Base-by-base conservation (phyloP, 2,113 vertebrate species). In the pig (Sus scrofa) region DNA sequence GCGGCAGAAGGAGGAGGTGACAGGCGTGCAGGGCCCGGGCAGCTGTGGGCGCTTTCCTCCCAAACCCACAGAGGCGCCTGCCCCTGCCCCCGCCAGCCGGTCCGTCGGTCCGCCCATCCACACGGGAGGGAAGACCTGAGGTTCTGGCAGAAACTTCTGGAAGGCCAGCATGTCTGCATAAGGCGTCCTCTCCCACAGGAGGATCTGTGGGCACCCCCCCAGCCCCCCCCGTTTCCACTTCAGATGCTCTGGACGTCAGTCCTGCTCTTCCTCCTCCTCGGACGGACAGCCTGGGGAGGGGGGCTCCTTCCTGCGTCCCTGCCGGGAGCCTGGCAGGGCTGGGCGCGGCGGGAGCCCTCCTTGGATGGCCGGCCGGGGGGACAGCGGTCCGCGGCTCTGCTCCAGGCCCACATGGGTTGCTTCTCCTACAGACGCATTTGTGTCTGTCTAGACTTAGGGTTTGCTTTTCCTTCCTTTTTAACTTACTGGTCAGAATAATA, bases 1-100 rank as follows among this genome's bases (percentile, higher is more conserved):
- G 70, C 97, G 97, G 50, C 98, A 99, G 96, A 99, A 99, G 97
- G 99, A 99, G 94, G 98, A 99, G 99, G 99, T 99, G 97, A 96
- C 1, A 8, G 8, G 62, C 7, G 1, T 0, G 12, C 0, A 0
- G 50, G 7, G 0, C 2, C 3, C 0, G 32, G 27, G 54, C 22
- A 9, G 54, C 44, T 0, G 1, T 1, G 30, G 73, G 44, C 22
- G 63, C 0, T 52, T 13, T 44, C 82, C 67, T 32, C 56, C 81
- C 4, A 52, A 20, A 70, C 24, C 52, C 34, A 1, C 1, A 16
- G 30, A 9, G 7, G 2, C 1, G 2, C 15, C 44, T 37, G 12
- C 54, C 3, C 6, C 16, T 0, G 0, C n/a, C 22, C 71, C 58
- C 8, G 1, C 37, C 14, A 24, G 32, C 67, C 13, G 37, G 34